These are phyloP conservation scores for Ashinkailepas kermadecensis DNA, from an alignment of 2,888 invertebrate genomes.

Conservation along the genomic window DNA sequence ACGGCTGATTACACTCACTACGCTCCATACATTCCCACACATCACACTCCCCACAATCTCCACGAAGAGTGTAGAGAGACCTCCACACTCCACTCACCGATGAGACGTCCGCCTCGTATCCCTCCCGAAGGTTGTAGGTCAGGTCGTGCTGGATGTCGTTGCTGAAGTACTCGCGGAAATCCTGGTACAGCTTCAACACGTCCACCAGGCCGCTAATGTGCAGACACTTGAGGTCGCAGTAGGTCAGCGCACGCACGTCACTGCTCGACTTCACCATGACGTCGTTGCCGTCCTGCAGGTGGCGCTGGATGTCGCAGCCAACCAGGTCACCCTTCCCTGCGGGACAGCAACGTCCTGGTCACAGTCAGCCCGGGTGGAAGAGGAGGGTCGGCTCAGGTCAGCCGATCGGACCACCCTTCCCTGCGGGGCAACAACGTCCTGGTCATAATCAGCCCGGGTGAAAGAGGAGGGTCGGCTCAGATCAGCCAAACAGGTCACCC, in stretches of 20 bases:
- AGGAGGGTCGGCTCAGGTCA: not conserved
- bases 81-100: not conserved
- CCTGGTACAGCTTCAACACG: constrained; percentile 80
- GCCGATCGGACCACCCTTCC: constrained; percentile 46
- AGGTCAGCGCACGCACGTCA: constrained; percentile 89
- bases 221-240: constrained; percentile 92
- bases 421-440: too few relatives aligned
- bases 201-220: constrained; percentile 84
- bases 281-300: constrained; percentile 57
- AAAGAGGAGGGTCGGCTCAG: too few relatives aligned
- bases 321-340: constrained; percentile 72
- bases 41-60: too few relatives aligned
- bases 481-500: constrained; percentile 87
- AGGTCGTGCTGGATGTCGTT: constrained; percentile 91
- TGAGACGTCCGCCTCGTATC: constrained; percentile 74
- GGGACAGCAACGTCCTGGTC: too few relatives aligned
- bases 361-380: not conserved
- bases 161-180: constrained; percentile 88
- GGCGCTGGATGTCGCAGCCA: constrained; percentile 81
- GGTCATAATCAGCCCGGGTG: not conserved
- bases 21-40: too few relatives aligned
- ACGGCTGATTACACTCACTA: too few relatives aligned
- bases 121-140: constrained; percentile 87
- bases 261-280: constrained; percentile 86
- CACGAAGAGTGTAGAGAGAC: not conserved